Evolutionary conservation across 2,888 invertebrate species (phyloP).

Genomic region (Exephanes ischioxanthus): DNA sequence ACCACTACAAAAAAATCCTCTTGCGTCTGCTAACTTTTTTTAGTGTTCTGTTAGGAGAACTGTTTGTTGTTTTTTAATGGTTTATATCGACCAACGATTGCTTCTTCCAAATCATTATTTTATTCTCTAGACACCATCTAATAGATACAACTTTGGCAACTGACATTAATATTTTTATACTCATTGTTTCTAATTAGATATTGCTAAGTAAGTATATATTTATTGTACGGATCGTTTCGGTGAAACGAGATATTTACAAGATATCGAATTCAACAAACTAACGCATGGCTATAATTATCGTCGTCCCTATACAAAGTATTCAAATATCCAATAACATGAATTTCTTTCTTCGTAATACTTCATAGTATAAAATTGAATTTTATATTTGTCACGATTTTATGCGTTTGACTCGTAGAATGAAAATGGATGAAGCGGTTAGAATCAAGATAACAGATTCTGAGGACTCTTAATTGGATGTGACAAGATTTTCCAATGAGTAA

Average conservation of each 20-base stretch:
- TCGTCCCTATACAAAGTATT: too few species aligned
- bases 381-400: background rate
- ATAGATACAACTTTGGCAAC: too few species aligned
- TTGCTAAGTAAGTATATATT: too few species aligned
- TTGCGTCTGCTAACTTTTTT: background rate
- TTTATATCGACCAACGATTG: background rate
- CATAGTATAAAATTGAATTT: background rate
- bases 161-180: too few species aligned
- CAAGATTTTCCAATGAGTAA: slow-evolving; percentile 55
- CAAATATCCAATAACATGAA: too few species aligned
- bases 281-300: too few species aligned
- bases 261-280: too few species aligned
- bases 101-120: background rate
- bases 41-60: background rate
- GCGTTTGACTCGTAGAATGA: background rate
- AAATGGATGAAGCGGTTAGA: background rate
- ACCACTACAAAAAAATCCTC: background rate
- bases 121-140: background rate
- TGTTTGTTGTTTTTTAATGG: background rate
- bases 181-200: too few species aligned
- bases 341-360: too few species aligned
- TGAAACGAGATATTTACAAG: too few species aligned
- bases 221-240: too few species aligned
- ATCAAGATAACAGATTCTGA: slow-evolving; percentile 7
- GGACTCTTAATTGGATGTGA: slow-evolving; percentile 48